Conservation (phyloP, 2,888 invertebrate species). For the Hofmannophila pseudospretella region DNA sequence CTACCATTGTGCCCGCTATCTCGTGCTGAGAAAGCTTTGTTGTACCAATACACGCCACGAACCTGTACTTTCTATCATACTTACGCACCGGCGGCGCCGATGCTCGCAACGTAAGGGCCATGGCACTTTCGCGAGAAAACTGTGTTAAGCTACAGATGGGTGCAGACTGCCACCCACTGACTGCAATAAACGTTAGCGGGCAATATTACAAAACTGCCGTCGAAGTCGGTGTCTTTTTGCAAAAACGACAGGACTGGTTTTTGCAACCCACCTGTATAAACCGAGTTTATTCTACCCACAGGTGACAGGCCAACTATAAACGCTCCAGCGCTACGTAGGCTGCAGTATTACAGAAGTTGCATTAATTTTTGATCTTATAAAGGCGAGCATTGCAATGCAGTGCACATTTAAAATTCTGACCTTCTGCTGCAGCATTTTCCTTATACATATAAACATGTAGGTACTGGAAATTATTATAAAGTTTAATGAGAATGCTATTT, state of each 20-base stretch:
- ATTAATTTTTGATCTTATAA: slow-evolving; percentile 3
- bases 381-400: background rate
- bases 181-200: slow-evolving; percentile 4
- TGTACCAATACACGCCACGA: slow-evolving; percentile 15
- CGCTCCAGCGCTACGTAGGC: slow-evolving; percentile 20
- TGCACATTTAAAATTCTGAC: slow-evolving; percentile 10
- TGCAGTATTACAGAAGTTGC: slow-evolving; percentile 8
- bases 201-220: slow-evolving; percentile 21
- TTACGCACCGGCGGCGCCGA: slow-evolving; percentile 4
- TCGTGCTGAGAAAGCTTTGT: slow-evolving; percentile 21
- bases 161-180: slow-evolving; percentile 4
- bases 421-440: slow-evolving; percentile 9
- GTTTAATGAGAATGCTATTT: slow-evolving; percentile 4
- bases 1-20: slow-evolving; percentile 17
- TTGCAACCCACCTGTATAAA: slow-evolving; percentile 23
- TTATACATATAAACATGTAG: slow-evolving; percentile 1
- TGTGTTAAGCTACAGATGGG: background rate
- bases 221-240: slow-evolving; percentile 17
- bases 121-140: slow-evolving; percentile 1
- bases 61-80: slow-evolving; percentile 18
- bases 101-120: slow-evolving; percentile 4
- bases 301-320: slow-evolving; percentile 31
- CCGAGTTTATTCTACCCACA: slow-evolving; percentile 21
- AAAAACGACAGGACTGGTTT: slow-evolving; percentile 22
- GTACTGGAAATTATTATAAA: slow-evolving; percentile 4